phyloP scores from a whole-genome alignment of 2,888 invertebrate species.

The Tineola bisselliella region DNA sequence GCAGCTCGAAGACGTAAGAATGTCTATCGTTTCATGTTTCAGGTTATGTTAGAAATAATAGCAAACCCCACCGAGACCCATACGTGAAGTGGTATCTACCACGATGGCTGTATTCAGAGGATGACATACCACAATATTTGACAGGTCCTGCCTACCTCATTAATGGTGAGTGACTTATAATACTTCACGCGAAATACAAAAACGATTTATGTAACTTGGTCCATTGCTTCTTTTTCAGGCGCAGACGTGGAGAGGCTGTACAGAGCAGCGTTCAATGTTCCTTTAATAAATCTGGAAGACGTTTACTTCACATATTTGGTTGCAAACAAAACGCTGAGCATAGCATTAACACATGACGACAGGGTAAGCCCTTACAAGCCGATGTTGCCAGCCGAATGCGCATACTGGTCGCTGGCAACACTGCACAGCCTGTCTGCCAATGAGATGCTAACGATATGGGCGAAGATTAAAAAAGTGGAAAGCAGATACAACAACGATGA shows the following conservation, averaged over 20 bases:
- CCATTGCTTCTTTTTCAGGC: slow-evolving; percentile 43
- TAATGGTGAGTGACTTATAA: slow-evolving; percentile 32
- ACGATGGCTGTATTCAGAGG: slow-evolving; percentile 57
- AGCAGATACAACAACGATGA: slow-evolving; percentile 16
- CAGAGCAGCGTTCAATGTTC: slow-evolving; percentile 60
- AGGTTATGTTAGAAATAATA: slow-evolving; percentile 47
- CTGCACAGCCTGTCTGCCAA: slow-evolving; percentile 32
- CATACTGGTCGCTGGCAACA: slow-evolving; percentile 34
- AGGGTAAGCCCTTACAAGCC: slow-evolving; percentile 54
- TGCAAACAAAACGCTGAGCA: slow-evolving; percentile 58
- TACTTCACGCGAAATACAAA: too few relatives aligned
- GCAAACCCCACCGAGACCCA: slow-evolving; percentile 68
- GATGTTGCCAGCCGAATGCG: slow-evolving; percentile 28
- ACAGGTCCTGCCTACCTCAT: slow-evolving; percentile 75
- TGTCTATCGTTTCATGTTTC: slow-evolving; percentile 4
- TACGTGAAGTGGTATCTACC: slow-evolving; percentile 76
- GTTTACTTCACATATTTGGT: slow-evolving; percentile 77
- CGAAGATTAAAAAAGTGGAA: slow-evolving; percentile 22
- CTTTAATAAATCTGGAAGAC: slow-evolving; percentile 75
- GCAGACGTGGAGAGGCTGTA: slow-evolving; percentile 46
- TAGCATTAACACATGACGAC: slow-evolving; percentile 64
- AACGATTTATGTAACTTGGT: too few relatives aligned
- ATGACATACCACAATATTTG: slow-evolving; percentile 71
- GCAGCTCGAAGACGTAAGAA: too few relatives aligned
- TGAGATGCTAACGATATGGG: slow-evolving; percentile 33